Base-by-base conservation (phyloP, 2,888 invertebrate genomes). In the Tanypteryx hageni region DNA sequence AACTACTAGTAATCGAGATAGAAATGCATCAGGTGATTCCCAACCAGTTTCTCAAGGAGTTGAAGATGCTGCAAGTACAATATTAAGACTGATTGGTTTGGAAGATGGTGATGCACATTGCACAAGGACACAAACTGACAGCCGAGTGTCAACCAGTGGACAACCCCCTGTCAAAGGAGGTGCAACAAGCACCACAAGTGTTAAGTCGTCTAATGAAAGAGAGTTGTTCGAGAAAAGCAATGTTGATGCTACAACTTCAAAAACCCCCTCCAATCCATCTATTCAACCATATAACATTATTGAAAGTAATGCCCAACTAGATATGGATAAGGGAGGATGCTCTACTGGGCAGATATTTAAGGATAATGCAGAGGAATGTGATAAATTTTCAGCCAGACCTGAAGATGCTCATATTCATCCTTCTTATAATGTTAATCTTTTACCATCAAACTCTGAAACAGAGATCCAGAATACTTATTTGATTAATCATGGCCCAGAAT, bases 121-220 rank as follows among this genome's bases (percentile, higher is more conserved):
- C n/a, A 44, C 64, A 16, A 89, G 89, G n/a, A 61, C 44, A 44
- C 89, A 89, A 44, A 89, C 89, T 31, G 89, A 89, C n/a, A 89
- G 89, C 18, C 31, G 89, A 44, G 89, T 89, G 10, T 89, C 89
- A n/a, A 89, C 89, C 61, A 89, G 89, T 89, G 89, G 89, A n/a
- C 89, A 89, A 10, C 64, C 22, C 44, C 64, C 89, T 5, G 56
- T 44, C 18, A 89, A 89, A 56, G 89, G n/a, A 0, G 89, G 89
- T 8, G 89, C 89, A 9, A 44, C 68, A 3, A 89, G 89, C 56
- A 89, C 89, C 16, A 89, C 89, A 5, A 16, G 11, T 11, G n/a
- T 44, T 10, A 89, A 89, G 44, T 7, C 68, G 10, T 31, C 61
- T 16, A 64, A 18, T 13, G 44, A 16, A 7, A 89, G 64, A 10